These are phyloP conservation scores for Heterotilapia buettikoferi DNA, from an alignment of 2,113 vertebrate species.

Conservation along the genomic window DNA sequence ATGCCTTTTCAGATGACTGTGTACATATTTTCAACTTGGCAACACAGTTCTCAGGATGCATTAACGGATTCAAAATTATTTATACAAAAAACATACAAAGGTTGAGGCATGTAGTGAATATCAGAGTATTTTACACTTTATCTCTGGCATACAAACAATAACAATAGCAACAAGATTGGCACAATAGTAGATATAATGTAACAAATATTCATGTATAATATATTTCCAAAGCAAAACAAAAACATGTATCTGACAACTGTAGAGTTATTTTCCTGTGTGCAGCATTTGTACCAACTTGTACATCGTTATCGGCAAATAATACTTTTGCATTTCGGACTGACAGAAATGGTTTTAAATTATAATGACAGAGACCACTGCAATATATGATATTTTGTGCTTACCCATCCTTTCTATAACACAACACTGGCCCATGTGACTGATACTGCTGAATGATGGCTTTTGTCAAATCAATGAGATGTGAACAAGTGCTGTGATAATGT, in stretches of 20 bases:
- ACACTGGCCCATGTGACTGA: constrained; percentile 18
- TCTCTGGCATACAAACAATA: not conserved
- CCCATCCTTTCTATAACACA: not conserved
- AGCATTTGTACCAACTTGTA: not conserved
- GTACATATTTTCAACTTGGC: not conserved
- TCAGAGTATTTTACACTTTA: not conserved
- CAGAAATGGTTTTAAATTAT: not conserved
- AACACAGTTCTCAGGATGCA: not conserved
- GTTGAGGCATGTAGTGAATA: not conserved
- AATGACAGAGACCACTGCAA: not conserved
- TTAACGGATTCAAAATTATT: not conserved
- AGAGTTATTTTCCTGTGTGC: not conserved
- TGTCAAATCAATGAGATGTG: constrained; percentile 66
- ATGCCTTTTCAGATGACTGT: not conserved
- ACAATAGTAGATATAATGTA: not conserved
- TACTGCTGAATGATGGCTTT: constrained; percentile 49
- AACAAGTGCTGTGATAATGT: constrained; percentile 65
- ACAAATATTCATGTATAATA: not conserved
- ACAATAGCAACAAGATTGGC: not conserved
- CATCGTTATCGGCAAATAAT: not conserved
- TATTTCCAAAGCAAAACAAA: not conserved
- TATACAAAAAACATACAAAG: not conserved
- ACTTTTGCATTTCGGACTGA: not conserved
- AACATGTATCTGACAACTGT: not conserved
- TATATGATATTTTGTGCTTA: not conserved